Percentiles rank a stretch among this genome's conserved stretches.
phyloP scores from a whole-genome alignment of 2,113 vertebrate genomes.

The Anguilla japonica region DNA sequence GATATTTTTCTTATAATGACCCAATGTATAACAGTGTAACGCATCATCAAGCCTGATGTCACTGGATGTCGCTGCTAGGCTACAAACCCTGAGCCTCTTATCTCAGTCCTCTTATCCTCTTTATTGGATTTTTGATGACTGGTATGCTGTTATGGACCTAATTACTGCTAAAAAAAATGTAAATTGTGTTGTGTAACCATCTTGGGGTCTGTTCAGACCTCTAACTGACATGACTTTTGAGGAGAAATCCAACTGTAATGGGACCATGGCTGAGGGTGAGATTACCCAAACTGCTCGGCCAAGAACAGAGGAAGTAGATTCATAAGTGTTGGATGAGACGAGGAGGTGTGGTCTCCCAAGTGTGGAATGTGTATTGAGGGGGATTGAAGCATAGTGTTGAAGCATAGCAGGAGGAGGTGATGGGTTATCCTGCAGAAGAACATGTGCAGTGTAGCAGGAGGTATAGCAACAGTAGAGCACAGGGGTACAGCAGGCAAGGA shows the following conservation, averaged over 20 bases:
- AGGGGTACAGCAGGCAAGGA: not conserved
- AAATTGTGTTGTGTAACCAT: slow-evolving; percentile 74
- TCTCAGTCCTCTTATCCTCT: too few species aligned
- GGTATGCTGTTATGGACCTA: slow-evolving; percentile 77
- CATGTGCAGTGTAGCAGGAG: not conserved
- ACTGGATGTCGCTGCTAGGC: not conserved
- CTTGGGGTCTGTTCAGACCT: slow-evolving; percentile 74
- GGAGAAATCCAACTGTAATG: slow-evolving; percentile 4
- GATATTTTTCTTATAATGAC: too few species aligned
- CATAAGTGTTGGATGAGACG: too few species aligned
- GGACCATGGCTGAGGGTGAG: slow-evolving; percentile 36
- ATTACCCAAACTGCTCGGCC: too few species aligned
- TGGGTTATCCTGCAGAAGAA: slow-evolving; percentile 1
- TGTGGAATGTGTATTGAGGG: too few species aligned
- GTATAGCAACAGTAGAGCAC: not conserved
- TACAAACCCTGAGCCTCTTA: slow-evolving; percentile 47
- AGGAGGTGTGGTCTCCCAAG: too few species aligned
- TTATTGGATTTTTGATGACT: slow-evolving; percentile 74
- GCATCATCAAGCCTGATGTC: not conserved
- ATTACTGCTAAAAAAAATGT: slow-evolving; percentile 72
- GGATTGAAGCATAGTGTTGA: too few species aligned
- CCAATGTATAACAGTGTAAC: too few species aligned
- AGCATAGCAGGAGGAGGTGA: not conserved
- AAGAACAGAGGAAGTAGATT: too few species aligned
- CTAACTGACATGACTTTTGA: slow-evolving; percentile 56